Base-by-base conservation (phyloP, 2,113 vertebrate genomes). In the Callionymus lyra region DNA sequence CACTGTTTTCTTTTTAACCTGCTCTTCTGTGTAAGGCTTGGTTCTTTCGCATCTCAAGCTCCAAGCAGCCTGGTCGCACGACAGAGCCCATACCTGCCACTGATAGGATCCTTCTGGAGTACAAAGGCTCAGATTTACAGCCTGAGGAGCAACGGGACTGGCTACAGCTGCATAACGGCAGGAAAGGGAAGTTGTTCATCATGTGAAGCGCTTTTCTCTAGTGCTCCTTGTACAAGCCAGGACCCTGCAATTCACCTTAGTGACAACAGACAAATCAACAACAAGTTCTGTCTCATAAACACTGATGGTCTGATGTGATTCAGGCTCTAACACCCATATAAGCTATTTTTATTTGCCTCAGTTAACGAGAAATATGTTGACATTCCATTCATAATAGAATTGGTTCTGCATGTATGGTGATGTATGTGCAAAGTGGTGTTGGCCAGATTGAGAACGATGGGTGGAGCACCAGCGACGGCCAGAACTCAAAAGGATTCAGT, bases 111-210 rank as follows among this genome's bases (percentile, higher is more conserved):
- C 88, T 93, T 88, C 88, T 86, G 85, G 89, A 92, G 89, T 86
- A 91, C 89, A 95, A 94, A 93, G 89, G 71, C 73, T 59, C 82
- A 92, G 90, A 96, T 92, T 95, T 91, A 94, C 86, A 83, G 85
- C 88, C 77, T 59, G 72, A 86, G 87, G 88, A 90, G 86, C 85
- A 80, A 84, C 78, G 77, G 67, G 85, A 51, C 67, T 33, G 62
- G 79, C 79, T 88, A 84, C 91, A 94, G 92, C 92, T 94, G 93
- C 86, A 82, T 76, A 87, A 75, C 77, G 79, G 88, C 89, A 92
- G 92, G 92, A 93, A 94, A 87, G 86, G 92, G 92, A 94, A 97
- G 92, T 91, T 91, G 92, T 94, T 91, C 90, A 93, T 94, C 92
- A 94, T 86, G 81, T 84, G 65, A 80, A 74, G 84, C 85, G 87